Base-by-base conservation (phyloP, 2,797 vertebrate genomes). In the Catostomus latipinnis region DNA sequence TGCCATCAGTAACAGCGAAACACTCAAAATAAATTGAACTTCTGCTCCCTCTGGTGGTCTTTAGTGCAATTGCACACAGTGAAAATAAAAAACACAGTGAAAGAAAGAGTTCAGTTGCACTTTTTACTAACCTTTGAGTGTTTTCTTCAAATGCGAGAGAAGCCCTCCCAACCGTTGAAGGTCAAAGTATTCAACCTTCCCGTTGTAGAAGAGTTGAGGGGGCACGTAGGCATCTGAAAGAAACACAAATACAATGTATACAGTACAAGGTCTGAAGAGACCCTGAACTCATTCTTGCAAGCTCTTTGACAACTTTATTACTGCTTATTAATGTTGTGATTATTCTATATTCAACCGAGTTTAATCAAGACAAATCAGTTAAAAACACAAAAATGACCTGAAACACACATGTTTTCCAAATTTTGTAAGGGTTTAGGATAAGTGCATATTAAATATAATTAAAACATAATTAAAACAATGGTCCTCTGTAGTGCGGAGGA, bases 111-210 rank as follows among this genome's bases (percentile, higher is more conserved):
- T 52, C 12, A 8, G 2, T 54, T 52, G 4, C 1, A 6, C 34
- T n/a, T 11, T 22, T 16, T 45, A 77, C 91, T 0, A 49, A 97
- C 98, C 98, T 97, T 96, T 99, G n/a, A 99, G 93, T 0, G 96
- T 97, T 82, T 99, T 99, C 89, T 97, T 97, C 57, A 99, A 93
- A 86, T 99, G 98, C 6, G 97, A 98, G 13, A 98, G 93, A 46
- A 99, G 96, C 6, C 98, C 98, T 8, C 98, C 98, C 0, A 99
- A 95, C 56, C 97, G 92, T 91, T 99, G 98, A 70, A 98, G 95
- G 89, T 99, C 98, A 68, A 98, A 99, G 90, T 98, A 99, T 90
- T 99, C 97, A 88, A 99, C 97, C 79, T 98, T 98, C 75, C 97
- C 98, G 0, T 99, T 99, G 90, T 98, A 99, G 92, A 99, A 99